Evolutionary conservation across 2,888 invertebrate genomes (phyloP).

Genomic region (Abscondita cerata): DNA sequence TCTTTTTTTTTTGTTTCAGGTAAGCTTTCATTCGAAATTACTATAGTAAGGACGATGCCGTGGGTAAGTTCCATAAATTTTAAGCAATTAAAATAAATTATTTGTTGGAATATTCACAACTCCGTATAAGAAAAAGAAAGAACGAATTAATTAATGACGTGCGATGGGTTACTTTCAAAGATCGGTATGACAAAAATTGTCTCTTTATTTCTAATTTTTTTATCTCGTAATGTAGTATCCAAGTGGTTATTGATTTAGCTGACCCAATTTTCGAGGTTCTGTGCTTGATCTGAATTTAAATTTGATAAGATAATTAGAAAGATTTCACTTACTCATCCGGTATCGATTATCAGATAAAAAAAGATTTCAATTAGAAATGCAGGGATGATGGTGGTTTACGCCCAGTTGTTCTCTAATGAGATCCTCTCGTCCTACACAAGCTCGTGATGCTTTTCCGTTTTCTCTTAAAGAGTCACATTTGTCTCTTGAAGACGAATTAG

Average conservation of each 20-base stretch:
- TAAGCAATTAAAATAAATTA: no score
- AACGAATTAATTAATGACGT: no score
- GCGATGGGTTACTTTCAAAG: no score
- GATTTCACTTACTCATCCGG: constrained; percentile 13
- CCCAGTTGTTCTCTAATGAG: constrained; percentile 35
- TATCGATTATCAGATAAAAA: constrained; percentile 26
- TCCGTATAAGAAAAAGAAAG: no score
- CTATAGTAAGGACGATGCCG: no score
- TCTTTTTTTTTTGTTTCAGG: no score
- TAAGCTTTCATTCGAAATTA: no score
- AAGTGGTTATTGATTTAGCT: constrained; percentile 15
- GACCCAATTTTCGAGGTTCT: constrained; percentile 22
- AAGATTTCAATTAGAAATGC: constrained; percentile 31
- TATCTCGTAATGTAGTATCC: constrained; percentile 20
- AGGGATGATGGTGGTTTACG: constrained; percentile 22
- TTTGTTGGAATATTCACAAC: not conserved
- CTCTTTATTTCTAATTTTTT: constrained; percentile 1
- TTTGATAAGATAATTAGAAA: constrained; percentile 25
- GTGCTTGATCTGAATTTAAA: constrained; percentile 23
- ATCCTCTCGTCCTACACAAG: constrained; percentile 24
- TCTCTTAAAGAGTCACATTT: constrained; percentile 30
- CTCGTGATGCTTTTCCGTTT: constrained; percentile 25
- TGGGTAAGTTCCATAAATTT: no score
- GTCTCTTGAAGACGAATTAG: constrained; percentile 31
- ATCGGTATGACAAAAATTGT: constrained; percentile 5